Base-by-base conservation (phyloP, 2,888 invertebrate genomes). In the Epirrhoe alternata region DNA sequence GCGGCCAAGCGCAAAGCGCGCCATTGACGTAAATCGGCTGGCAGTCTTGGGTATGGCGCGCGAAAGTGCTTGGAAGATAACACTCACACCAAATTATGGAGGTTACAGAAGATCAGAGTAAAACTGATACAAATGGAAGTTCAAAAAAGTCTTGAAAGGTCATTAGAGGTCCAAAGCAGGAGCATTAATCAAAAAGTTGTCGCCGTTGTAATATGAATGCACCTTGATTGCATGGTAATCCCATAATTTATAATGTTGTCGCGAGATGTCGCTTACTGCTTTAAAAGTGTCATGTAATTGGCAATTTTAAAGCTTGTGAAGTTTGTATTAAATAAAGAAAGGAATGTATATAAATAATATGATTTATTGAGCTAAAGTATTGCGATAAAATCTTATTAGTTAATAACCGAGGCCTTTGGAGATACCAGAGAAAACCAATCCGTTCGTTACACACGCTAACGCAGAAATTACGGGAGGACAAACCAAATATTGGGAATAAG, bases 401-500 rank as follows among this genome's bases (percentile, higher is more conserved):
- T 64, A 64, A 64, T 61, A 68, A 68, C 64, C 7, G 30, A 57
- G 30, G 8, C 47, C 52, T 63, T 53, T 54, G 69, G 24, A 54
- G 61, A 42, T 56, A 58, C 33, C 53, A 14, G 56, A 60, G 64
- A 58, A 69, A 71, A 69, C 66, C 68, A 74, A 72, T 70, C 72
- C 57, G 64, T 69, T 70, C 61, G 62, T 63, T 65, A 65, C 67
- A 70, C 70, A 69, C 38, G 66, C 60, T 64, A 55, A 68, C 69
- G 69, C 62, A 58, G 63, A 68, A 70, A 69, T 71, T 67, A 72
- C 67, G 65, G 65, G 65, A 65, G 71, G 74, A 71, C 74, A 70
- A 69, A 69, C 62, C 71, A 74, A 74, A 74, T 72, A 72, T 72
- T 74, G 61, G 68, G 45, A 67, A 70, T 68, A 72, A 72, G 72